phyloP scores from a whole-genome alignment of 2,888 invertebrate species.

The Blastobasis adustella region DNA sequence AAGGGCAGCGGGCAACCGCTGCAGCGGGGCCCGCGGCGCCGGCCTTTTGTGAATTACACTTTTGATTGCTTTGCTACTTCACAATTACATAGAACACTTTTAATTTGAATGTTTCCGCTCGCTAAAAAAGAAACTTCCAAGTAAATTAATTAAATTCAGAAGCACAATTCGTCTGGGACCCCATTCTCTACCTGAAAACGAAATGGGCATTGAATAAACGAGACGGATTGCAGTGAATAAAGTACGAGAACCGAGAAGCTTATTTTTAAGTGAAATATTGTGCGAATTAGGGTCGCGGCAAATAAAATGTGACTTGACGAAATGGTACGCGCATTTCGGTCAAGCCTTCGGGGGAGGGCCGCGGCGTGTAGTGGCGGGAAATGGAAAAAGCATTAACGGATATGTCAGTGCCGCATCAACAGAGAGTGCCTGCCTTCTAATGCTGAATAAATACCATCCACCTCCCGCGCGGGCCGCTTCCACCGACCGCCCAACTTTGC shows the following conservation, averaged over 20 bases:
- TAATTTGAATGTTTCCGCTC: background rate
- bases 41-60: slow-evolving; percentile 45
- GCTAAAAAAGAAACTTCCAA: no score
- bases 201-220: no score
- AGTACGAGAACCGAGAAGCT: no score
- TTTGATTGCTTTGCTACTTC: slow-evolving; percentile 53
- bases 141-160: no score
- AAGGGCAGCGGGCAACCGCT: slow-evolving; percentile 62
- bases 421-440: slow-evolving; percentile 68
- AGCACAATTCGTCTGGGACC: no score
- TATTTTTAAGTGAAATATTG: no score
- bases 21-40: slow-evolving; percentile 26
- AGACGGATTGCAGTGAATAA: no score
- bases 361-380: slow-evolving; percentile 50
- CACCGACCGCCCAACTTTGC: slow-evolving; percentile 17
- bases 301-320: slow-evolving; percentile 27
- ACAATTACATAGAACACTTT: slow-evolving; percentile 1
- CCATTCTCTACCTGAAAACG: no score
- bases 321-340: slow-evolving; percentile 48
- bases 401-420: slow-evolving; percentile 71
- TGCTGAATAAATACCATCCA: slow-evolving; percentile 68
- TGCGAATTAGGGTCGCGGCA: background rate
- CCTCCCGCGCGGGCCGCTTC: slow-evolving; percentile 39
- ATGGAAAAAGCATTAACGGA: slow-evolving; percentile 75
- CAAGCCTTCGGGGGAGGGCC: slow-evolving; percentile 44